phyloP scores from a whole-genome alignment of 2,113 vertebrate species.

The Sprattus sprattus region DNA sequence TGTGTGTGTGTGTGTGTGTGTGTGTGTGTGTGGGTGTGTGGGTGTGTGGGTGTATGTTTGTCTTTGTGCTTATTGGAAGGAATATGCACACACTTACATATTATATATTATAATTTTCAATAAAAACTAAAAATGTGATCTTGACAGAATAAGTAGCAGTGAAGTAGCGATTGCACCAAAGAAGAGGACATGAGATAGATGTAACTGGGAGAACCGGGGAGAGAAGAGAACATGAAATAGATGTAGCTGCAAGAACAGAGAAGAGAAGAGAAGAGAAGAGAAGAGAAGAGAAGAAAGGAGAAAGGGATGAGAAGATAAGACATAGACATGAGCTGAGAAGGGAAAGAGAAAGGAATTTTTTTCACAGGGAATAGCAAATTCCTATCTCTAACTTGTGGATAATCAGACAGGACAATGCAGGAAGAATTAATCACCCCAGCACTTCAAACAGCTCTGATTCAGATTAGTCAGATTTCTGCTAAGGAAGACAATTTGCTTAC shows the following conservation, averaged over 20 bases:
- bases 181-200: not conserved
- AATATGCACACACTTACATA: not conserved
- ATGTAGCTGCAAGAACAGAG: not conserved
- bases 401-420: constrained; percentile 38
- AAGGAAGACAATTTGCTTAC: constrained; percentile 38
- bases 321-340: not conserved
- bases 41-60: too few species aligned
- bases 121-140: not conserved
- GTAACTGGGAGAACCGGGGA: not conserved
- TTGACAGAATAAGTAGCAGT: not conserved
- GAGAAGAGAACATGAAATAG: not conserved
- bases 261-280: not conserved
- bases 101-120: not conserved
- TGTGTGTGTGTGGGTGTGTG: not conserved
- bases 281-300: constrained; percentile 21
- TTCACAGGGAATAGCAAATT: not conserved
- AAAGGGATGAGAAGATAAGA: constrained; percentile 24
- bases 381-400: constrained; percentile 18
- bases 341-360: not conserved
- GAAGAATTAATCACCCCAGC: constrained; percentile 34
- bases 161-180: not conserved
- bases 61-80: not conserved
- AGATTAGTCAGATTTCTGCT: constrained; percentile 20
- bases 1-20: not conserved
- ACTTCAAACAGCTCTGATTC: constrained; percentile 27